A percentile compares a stretch with the other conserved stretches of the same genome.
These are phyloP conservation scores for Hemicentrotus pulcherrimus DNA, from an alignment of 35 echinoderm and acorn worm species.

Conservation along the genomic window DNA sequence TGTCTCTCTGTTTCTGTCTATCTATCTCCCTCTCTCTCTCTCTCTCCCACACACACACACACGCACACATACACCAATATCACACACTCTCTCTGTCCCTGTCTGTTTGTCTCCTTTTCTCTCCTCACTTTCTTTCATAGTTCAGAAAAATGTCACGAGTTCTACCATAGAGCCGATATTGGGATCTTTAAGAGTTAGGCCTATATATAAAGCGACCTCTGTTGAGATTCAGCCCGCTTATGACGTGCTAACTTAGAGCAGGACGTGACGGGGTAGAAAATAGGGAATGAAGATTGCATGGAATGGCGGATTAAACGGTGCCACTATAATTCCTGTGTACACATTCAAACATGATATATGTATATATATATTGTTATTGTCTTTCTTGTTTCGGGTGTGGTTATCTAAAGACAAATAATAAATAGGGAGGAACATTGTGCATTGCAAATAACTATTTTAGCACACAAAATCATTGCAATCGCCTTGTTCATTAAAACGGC, in stretches of 20 bases:
- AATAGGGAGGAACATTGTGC: too few relatives aligned
- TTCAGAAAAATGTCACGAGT: neutral
- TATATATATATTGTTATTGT: too few relatives aligned
- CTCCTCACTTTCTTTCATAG: neutral
- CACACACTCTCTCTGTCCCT: neutral
- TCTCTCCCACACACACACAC: neutral
- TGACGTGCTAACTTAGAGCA: neutral
- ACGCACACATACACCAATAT: too few relatives aligned
- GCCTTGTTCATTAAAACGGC: neutral
- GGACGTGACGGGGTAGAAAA: neutral
- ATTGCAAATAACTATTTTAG: too few relatives aligned
- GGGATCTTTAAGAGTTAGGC: neutral
- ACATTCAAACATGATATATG: too few relatives aligned
- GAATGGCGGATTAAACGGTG: neutral
- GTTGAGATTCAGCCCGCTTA: neutral
- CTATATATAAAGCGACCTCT: neutral
- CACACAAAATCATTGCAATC: neutral
- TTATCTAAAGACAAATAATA: too few relatives aligned
- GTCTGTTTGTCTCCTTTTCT: neutral
- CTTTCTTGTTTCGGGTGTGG: too few relatives aligned
- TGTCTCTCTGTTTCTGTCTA: too few relatives aligned
- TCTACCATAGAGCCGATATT: neutral
- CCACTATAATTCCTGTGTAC: too few relatives aligned
- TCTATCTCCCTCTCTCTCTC: neutral
- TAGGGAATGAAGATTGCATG: neutral